A percentile compares a stretch with the other conserved stretches of the same genome.
Conservation (phyloP, 2,888 invertebrate species). For the Drosophila pegasa region DNA sequence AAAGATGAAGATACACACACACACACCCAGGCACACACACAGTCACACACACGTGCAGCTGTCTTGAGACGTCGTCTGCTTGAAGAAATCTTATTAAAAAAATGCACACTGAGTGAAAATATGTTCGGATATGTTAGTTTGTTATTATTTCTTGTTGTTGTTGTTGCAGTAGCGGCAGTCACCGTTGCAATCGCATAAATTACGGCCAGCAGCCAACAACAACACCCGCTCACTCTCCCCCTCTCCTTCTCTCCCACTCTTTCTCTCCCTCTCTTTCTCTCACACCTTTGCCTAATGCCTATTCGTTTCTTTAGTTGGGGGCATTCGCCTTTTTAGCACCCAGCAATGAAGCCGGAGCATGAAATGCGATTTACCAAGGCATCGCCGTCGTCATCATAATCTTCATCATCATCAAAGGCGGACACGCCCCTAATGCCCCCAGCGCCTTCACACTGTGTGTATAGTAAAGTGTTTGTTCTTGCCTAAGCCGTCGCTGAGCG, state of each 20-base stretch:
- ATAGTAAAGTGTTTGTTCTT: slow-evolving; percentile 17
- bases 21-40: slow-evolving; percentile 23
- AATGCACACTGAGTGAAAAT: slow-evolving; percentile 68
- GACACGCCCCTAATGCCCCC: background rate
- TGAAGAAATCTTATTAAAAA: slow-evolving; percentile 77
- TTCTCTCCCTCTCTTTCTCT: background rate
- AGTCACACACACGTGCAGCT: slow-evolving; percentile 40
- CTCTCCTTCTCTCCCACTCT: background rate
- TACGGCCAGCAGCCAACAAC: slow-evolving; percentile 56
- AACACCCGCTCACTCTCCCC: background rate
- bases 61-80: slow-evolving; percentile 76
- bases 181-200: slow-evolving; percentile 81
- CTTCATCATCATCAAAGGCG: slow-evolving; percentile 25
- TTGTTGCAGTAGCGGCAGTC: slow-evolving; percentile 71
- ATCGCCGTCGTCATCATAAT: slow-evolving; percentile 48
- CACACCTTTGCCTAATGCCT: slow-evolving; percentile 42
- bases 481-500: slow-evolving; percentile 25
- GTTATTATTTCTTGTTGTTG: slow-evolving; percentile 37
- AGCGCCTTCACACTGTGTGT: background rate
- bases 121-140: slow-evolving; percentile 64
- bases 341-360: slow-evolving; percentile 64
- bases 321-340: slow-evolving; percentile 79
- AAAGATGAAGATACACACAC: slow-evolving; percentile 30
- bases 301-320: slow-evolving; percentile 47
- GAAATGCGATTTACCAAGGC: slow-evolving; percentile 73